phyloP scores from a whole-genome alignment of 1,140 invertebrate genomes.

The Adoxophyes honmai region DNA sequence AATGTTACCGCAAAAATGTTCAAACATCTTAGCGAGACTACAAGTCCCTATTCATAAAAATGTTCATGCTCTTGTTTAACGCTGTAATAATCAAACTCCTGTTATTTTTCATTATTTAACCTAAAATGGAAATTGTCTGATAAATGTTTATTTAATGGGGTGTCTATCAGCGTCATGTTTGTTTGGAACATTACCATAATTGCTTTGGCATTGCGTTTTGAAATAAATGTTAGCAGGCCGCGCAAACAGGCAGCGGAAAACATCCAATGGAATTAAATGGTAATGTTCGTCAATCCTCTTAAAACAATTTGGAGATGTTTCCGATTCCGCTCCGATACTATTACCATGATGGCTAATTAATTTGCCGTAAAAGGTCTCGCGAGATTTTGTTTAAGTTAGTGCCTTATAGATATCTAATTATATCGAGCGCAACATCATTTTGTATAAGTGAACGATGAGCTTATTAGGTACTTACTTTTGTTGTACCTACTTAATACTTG shows the following conservation, averaged over 20 bases:
- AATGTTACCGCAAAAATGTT: no score
- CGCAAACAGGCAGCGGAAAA: not conserved
- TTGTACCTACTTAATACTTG: no score
- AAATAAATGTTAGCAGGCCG: slow-evolving; percentile 5
- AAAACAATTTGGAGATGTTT: slow-evolving; percentile 14
- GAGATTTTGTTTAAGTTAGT: not conserved
- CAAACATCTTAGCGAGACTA: no score
- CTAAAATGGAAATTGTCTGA: not conserved
- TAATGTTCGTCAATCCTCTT: slow-evolving; percentile 14
- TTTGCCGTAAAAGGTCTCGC: not conserved
- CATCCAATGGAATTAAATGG: slow-evolving; percentile 3
- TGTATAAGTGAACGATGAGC: no score
- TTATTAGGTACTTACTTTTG: no score
- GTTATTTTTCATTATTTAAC: not conserved
- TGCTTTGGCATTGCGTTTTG: not conserved
- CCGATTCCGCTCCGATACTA: slow-evolving; percentile 6
- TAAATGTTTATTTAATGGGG: slow-evolving; percentile 10
- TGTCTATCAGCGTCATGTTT: slow-evolving; percentile 8
- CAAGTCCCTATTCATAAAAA: no score
- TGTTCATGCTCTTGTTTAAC: no score
- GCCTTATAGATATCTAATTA: no score
- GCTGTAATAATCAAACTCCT: no score
- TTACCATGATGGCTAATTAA: slow-evolving; percentile 10
- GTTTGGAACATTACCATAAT: slow-evolving; percentile 9
- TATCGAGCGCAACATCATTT: no score